phyloP scores from a whole-genome alignment of 2,888 invertebrate species.

The Cataglyphis altisquamis region DNA sequence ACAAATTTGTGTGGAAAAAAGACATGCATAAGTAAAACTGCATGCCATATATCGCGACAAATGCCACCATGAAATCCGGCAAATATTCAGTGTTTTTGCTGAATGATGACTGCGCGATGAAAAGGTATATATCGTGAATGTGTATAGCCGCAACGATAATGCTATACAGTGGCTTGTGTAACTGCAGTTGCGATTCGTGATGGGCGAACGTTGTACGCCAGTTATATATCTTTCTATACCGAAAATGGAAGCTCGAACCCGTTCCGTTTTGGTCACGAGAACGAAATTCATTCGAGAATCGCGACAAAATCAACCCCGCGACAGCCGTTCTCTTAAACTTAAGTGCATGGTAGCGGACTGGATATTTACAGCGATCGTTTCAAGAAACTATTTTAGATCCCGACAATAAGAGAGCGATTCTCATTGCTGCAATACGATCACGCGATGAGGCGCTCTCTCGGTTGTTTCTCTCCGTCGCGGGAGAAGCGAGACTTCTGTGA shows the following conservation, averaged over 20 bases:
- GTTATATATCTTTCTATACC: neutral
- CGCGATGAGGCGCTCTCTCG: conserved; percentile 56
- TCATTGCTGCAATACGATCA: conserved; percentile 61
- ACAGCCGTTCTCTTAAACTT: conserved; percentile 34
- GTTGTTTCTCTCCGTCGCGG: conserved; percentile 24
- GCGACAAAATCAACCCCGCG: conserved; percentile 30
- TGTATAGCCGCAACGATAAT: neutral
- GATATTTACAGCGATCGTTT: conserved; percentile 54
- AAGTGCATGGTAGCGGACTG: conserved; percentile 27
- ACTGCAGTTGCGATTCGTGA: neutral
- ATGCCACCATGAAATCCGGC: conserved; percentile 20
- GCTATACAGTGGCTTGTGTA: neutral
- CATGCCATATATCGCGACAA: neutral
- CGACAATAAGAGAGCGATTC: conserved; percentile 46
- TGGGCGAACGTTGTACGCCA: conserved; percentile 13
- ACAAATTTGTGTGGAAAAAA: neutral
- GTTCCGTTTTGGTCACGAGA: conserved; percentile 4
- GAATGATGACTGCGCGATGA: conserved; percentile 29
- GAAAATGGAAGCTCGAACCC: neutral
- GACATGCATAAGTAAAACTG: conserved; percentile 20
- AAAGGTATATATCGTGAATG: conserved; percentile 10
- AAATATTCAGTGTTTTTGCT: conserved; percentile 14
- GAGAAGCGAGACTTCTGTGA: conserved; percentile 39
- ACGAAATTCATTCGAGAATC: conserved; percentile 15
- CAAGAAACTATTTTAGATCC: conserved; percentile 64